Base-by-base conservation (phyloP, 1,140 invertebrate species). In the Littorina saxatilis region DNA sequence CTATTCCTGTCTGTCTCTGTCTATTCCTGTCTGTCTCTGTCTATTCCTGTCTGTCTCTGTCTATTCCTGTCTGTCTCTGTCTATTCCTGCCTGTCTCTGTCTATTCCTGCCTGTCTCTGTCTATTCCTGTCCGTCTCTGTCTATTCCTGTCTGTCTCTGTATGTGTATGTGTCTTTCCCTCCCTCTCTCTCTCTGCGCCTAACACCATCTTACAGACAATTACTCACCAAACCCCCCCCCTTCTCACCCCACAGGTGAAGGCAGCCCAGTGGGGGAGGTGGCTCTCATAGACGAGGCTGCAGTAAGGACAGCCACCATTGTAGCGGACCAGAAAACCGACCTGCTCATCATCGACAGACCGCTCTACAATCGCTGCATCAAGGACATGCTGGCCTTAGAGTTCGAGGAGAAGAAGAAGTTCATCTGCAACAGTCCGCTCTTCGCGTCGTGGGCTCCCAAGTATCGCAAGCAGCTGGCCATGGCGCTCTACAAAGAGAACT, bases 401-500 rank as follows among this genome's bases (percentile, higher is more conserved):
- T 92, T 92, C 72, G 87, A 90, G 43, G 89, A 92, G 37, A 92
- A 92, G 83, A 82, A 83, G 15, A 72, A 85, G 5, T 92, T 92
- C 80, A 90, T 92, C 43, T 82, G 85, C 40, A 81, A 72, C 20
- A 90, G 88, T 77, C 82, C 84, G 1, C 78, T 91, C 15, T 92
- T 92, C 83, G 83, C 84, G 0, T 86, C 83, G 27, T 92, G 91
- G 92, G 80, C 89, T 23, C 88, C 91, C 7, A 90, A 90, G 78
- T 92, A 92, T 82, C 86, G 87, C 76, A 91, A 91, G 77, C 91
- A 92, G 80, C 83, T 92, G 13, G 87, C 91, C 7, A 91, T 92
- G 89, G 91, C 91, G 0, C 80, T 92, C 50, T 89, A 91, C 79
- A 90, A 90, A 75, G 89, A 91, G 52, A 86, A 81, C 1, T 88